Evolutionary conservation across 2,113 vertebrate genomes (phyloP).

Genomic region (Emydura subglobosa): DNA sequence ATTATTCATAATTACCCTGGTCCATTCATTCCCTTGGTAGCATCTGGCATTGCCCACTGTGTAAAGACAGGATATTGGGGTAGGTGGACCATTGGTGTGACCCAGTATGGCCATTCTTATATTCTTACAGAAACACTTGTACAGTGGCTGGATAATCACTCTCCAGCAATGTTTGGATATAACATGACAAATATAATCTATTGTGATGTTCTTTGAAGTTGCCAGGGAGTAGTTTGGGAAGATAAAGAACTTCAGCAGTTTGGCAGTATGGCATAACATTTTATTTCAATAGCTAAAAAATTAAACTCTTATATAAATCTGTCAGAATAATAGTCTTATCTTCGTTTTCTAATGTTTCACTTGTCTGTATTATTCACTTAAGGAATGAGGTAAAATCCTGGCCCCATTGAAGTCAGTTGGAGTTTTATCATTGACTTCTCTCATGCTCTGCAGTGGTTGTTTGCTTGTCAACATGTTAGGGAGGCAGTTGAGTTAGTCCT

Average conservation of each 20-base stretch:
- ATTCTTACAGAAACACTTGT: not conserved
- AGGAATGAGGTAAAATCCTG: not conserved
- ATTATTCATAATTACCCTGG: not conserved
- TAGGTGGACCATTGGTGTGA: not conserved
- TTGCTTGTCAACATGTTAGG: rapidly evolving
- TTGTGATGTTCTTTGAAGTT: not conserved
- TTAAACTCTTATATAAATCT: not conserved
- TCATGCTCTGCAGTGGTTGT: not conserved
- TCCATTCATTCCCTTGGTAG: not conserved
- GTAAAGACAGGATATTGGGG: not conserved
- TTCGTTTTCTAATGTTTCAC: not conserved
- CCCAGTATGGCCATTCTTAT: not conserved
- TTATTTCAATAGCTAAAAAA: not conserved
- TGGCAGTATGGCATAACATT: not conserved
- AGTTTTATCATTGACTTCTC: not conserved
- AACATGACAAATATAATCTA: not conserved
- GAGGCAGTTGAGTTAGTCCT: not conserved
- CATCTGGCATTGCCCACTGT: not conserved
- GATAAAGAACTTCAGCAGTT: not conserved
- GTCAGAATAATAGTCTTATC: not conserved
- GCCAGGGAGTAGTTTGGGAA: not conserved
- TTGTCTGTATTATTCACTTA: not conserved
- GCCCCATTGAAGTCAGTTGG: not conserved
- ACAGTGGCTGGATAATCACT: not conserved
- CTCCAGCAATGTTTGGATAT: not conserved